phyloP scores from a whole-genome alignment of 2,797 vertebrate species.

The Vireo griseus region DNA sequence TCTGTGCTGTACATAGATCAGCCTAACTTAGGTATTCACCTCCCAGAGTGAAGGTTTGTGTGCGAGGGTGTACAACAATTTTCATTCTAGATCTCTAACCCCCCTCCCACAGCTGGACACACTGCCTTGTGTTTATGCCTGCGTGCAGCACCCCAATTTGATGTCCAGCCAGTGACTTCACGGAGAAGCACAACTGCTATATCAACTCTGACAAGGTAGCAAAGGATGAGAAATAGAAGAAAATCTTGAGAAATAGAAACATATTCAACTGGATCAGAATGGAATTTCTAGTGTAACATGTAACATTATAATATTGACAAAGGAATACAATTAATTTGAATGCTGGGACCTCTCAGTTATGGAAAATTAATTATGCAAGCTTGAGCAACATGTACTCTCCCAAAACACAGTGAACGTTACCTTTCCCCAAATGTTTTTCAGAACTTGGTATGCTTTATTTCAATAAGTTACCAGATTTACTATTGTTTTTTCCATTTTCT shows the following conservation, averaged over 20 bases:
- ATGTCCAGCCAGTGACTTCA: not conserved
- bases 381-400: not conserved
- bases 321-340: not conserved
- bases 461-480: not conserved
- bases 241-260: not conserved
- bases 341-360: not conserved
- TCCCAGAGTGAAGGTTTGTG: not conserved
- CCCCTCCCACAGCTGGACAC: accelerated
- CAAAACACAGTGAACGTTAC: not conserved
- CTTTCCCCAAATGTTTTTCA: not conserved
- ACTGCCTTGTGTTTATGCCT: not conserved
- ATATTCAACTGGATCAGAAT: not conserved
- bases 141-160: not conserved
- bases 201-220: not conserved
- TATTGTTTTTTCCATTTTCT: not conserved
- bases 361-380: not conserved
- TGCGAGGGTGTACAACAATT: not conserved
- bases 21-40: not conserved
- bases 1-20: not conserved
- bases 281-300: not conserved
- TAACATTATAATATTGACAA: not conserved
- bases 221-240: not conserved
- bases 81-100: not conserved
- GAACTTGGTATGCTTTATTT: not conserved
- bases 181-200: not conserved